Evolutionary conservation across 2,888 invertebrate species (phyloP), one percentile per base, ranked within the genome.

Genomic region (Zele albiditarsus): DNA sequence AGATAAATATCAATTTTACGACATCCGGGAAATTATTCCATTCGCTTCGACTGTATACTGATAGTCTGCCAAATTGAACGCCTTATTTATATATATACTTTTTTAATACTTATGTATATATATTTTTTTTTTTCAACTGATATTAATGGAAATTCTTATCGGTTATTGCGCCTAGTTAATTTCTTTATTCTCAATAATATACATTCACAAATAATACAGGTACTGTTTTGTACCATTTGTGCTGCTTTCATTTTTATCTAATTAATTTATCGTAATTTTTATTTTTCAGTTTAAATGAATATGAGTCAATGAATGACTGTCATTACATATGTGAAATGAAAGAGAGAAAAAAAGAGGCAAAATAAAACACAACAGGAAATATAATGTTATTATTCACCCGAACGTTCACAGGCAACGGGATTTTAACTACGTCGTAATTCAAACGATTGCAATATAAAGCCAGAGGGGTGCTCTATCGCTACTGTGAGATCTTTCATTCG

Each of bases 1-100:
- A 80, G 80, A 81, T 81, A 85, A 85, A 85, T 85, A 83, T 85
- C 82, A 82, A 84, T 84, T 84, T 84, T 81, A 80, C 79, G 81
- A 83, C 80, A 78, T 81, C 73, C 78, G 53, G 74, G 74, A 71
- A 80, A 82, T 80, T 78, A 78, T 80, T 80, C 72, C 80, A 76
- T 79, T 80, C 71, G 60, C 57, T 58, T 42, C 25, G 58, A 58
- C 38, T 73, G 27, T 42, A 27, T 46, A 46, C 46, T 66, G 70
- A 73, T 79, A 72, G 27, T 62, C 74, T 71, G 72, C 76, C 76
- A 76, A 73, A 75, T 78, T 78, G 77, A 78, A 78, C 75, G 74
- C 72, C 79, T 77, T 75, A 75, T 77, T 75, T 53, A 57, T 53
- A 46, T 77, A 74, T 12, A 38, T 12, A 38, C 38, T 38, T 38